phyloP scores from a whole-genome alignment of 2,797 vertebrate species.

The Pseudochirops cupreus region DNA sequence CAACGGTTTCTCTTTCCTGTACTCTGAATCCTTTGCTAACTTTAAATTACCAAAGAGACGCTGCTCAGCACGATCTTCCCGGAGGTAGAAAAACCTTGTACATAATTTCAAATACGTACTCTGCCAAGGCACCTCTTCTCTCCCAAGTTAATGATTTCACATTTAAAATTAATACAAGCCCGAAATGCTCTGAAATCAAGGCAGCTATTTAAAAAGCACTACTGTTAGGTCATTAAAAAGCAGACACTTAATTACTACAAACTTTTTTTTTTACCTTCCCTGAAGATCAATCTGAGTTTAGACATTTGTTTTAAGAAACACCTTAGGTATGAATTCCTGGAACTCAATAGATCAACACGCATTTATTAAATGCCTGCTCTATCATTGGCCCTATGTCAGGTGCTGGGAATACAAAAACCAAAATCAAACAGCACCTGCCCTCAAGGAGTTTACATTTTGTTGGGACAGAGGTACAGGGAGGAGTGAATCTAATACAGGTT shows the following conservation, averaged over 20 bases:
- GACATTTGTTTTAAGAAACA: slow-evolving; percentile 59
- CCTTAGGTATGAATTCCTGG: slow-evolving; percentile 20
- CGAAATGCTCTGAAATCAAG: slow-evolving; percentile 24
- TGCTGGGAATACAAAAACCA: not conserved
- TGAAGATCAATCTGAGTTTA: slow-evolving; percentile 49
- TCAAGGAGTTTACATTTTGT: not conserved
- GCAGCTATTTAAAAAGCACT: slow-evolving; percentile 20
- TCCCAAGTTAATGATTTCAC: not conserved
- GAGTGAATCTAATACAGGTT: not conserved
- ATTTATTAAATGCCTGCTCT: not conserved
- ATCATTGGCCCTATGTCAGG: not conserved
- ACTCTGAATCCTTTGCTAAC: not conserved
- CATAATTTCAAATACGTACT: not conserved
- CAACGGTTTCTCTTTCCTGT: not conserved
- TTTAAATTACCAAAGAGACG: not conserved
- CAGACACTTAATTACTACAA: slow-evolving; percentile 8
- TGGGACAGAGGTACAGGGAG: not conserved
- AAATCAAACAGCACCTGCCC: not conserved
- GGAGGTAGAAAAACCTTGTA: not conserved
- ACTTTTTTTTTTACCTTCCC: slow-evolving; percentile 36
- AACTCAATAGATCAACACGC: not conserved
- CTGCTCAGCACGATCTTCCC: not conserved
- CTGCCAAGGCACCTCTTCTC: not conserved
- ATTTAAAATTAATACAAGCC: slow-evolving; percentile 46
- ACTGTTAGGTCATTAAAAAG: slow-evolving; percentile 18